phyloP scores from a whole-genome alignment of 2,888 invertebrate genomes.

The Stenchaetothrips biformis region DNA sequence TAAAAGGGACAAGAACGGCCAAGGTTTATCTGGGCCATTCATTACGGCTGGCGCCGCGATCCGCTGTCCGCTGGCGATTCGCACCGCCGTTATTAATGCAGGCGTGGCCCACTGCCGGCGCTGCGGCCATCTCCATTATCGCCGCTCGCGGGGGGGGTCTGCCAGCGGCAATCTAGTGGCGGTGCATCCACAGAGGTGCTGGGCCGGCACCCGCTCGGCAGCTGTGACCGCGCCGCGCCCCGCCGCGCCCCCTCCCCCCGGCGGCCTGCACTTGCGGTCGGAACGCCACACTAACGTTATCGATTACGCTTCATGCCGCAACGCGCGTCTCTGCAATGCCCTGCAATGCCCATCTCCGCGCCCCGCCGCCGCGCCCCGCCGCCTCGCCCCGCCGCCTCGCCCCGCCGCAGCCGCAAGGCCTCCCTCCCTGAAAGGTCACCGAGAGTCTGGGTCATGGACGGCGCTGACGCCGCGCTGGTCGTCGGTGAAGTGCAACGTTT shows the following conservation, averaged over 20 bases:
- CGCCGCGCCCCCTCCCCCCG: not conserved
- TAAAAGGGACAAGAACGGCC: too few species aligned
- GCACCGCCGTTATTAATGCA: too few species aligned
- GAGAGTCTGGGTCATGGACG: conserved; percentile 19
- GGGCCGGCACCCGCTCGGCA: too few species aligned
- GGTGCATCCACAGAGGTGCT: too few species aligned
- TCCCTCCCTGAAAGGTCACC: not conserved
- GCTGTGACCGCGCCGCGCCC: not conserved
- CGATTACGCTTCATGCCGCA: conserved; percentile 25
- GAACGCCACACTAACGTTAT: conserved; percentile 22
- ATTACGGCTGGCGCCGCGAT: too few species aligned
- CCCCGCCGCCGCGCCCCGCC: not conserved
- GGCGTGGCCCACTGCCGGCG: too few species aligned
- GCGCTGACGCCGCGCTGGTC: conserved; percentile 36
- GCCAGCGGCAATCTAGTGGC: too few species aligned
- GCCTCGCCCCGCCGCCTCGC: not conserved
- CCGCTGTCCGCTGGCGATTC: too few species aligned
- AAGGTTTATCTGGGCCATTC: too few species aligned
- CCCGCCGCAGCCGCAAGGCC: not conserved
- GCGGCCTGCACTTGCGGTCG: conserved; percentile 11
- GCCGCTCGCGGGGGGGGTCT: too few species aligned
- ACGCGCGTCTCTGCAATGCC: conserved; percentile 9
- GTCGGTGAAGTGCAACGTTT: conserved; percentile 35
- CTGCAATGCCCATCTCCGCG: not conserved
- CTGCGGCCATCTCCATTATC: too few species aligned